Conservation (phyloP, 2,888 invertebrate species). For the Agrotis puta region DNA sequence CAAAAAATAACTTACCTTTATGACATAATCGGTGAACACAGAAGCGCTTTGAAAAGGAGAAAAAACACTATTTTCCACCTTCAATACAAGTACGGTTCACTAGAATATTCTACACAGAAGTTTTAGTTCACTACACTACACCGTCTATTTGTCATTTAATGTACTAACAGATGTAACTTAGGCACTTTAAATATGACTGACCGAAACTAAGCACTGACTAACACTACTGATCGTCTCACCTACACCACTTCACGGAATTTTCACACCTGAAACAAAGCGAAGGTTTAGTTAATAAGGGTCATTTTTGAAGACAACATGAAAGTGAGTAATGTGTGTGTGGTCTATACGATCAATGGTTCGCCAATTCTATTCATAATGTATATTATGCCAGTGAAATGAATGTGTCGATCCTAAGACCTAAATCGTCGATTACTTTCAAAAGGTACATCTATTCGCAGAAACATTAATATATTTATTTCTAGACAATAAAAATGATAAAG, state of each 20-base stretch:
- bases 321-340: background rate
- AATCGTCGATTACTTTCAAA: constrained; percentile 7
- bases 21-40: constrained; percentile 79
- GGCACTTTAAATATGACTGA: constrained; percentile 64
- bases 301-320: background rate
- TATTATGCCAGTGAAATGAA: constrained; percentile 29
- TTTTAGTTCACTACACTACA: constrained; percentile 66
- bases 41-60: constrained; percentile 72
- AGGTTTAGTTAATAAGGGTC: constrained; percentile 18
- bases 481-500: constrained; percentile 46
- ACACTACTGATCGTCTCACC: constrained; percentile 47
- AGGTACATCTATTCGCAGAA: constrained; percentile 27
- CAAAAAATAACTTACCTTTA: constrained; percentile 80
- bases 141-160: constrained; percentile 49
- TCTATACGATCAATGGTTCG: constrained; percentile 18
- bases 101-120: constrained; percentile 63
- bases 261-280: constrained; percentile 65
- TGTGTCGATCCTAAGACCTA: constrained; percentile 11
- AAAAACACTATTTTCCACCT: constrained; percentile 71
- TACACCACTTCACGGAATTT: constrained; percentile 23
- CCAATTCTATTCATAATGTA: constrained; percentile 18
- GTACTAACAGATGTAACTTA: constrained; percentile 52
- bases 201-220: constrained; percentile 50
- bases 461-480: constrained; percentile 44
- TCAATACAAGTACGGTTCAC: constrained; percentile 66